These are phyloP conservation scores for Tragelaphus imberbis DNA, from an alignment of 2,113 vertebrate genomes.

Conservation along the genomic window DNA sequence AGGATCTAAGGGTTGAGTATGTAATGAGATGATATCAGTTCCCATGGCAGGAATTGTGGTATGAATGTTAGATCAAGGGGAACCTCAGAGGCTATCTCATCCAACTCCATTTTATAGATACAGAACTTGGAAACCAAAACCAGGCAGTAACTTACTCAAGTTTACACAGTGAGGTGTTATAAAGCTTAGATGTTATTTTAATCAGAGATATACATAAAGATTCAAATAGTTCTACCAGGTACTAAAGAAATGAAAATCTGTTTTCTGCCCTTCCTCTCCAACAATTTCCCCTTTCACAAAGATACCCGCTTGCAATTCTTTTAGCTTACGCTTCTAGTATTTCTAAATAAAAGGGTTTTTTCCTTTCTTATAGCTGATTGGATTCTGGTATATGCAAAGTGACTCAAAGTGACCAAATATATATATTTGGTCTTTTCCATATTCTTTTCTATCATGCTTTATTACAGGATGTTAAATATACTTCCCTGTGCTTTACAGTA, in stretches of 20 bases:
- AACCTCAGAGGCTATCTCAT: neutral
- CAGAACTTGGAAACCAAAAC: neutral
- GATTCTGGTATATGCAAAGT: neutral
- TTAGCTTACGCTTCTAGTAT: neutral
- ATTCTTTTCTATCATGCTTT: neutral
- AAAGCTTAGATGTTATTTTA: slow-evolving; percentile 32
- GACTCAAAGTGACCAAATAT: neutral
- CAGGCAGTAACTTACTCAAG: neutral
- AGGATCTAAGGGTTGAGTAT: neutral
- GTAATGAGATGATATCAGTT: neutral
- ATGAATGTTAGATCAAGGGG: neutral
- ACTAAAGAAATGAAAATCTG: neutral
- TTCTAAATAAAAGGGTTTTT: neutral
- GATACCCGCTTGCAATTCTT: neutral
- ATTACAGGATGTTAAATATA: neutral
- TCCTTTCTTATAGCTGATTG: neutral
- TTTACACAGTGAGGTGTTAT: neutral
- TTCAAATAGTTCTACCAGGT: neutral
- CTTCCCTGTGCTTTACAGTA: neutral
- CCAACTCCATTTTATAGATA: neutral
- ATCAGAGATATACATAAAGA: neutral
- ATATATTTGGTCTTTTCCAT: neutral
- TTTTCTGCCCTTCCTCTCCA: neutral
- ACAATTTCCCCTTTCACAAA: neutral
- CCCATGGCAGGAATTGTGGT: neutral